Evolutionary conservation across 1,140 invertebrate species (phyloP), one percentile per base, ranked within the genome.

Genomic region (Eurosta solidaginis): DNA sequence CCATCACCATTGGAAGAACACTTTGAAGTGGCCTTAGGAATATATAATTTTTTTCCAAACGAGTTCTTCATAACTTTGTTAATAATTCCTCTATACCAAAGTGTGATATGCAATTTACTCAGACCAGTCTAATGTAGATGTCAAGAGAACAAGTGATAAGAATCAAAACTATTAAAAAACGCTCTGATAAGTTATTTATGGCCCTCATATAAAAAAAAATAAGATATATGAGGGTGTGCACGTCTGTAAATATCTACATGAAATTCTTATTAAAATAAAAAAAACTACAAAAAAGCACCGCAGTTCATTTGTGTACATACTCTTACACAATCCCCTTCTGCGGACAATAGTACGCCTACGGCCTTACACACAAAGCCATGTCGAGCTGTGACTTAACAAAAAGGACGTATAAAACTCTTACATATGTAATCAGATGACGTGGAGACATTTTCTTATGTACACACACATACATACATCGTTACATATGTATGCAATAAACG

Each of bases 131-230:
- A n/a, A n/a, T n/a, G n/a, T n/a, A n/a, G n/a, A n/a, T n/a, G 59
- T 40, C 59, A 68, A 40, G 59, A 40, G 59, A 36, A 40, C 59
- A 68, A 20, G 33, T 68, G 59, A 68, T 68, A 40, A 20, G 27
- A 33, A 68, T 68, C 59, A 33, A 68, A n/a, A 68, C 59, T 36
- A 68, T 40, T 42, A 10, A 68, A 68, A 68, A 42, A 68, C 40
- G 33, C 33, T 68, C 33, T 68, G 12, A 17, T 40, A 40, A 68
- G 59, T 68, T 68, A 68, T 68, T 68, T 68, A 68, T 68, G 17
- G 59, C 33, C 33, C 20, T 29, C 33, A 40, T 40, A 63, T 36
- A 63, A 63, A 36, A 63, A 29, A 27, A 6, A 25, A 14, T 22
- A 7, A 29, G 25, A 25, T 3, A 54, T 33, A 54, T 17, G 22